These are phyloP conservation scores for Ptyas mucosa DNA, from an alignment of 2,113 vertebrate species.

Conservation along the genomic window DNA sequence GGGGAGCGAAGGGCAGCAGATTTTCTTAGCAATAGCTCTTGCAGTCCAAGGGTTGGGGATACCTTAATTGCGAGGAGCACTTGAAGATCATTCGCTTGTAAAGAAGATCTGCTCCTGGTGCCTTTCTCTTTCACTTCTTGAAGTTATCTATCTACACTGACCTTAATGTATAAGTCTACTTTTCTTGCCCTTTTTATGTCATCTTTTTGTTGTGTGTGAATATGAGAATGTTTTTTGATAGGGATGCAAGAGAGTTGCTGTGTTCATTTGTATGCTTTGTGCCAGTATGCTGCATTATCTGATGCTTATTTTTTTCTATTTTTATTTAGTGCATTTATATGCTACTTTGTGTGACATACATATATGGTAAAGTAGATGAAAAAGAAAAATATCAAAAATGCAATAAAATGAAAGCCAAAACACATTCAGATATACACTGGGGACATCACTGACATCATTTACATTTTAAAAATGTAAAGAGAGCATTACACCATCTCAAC, in stretches of 20 bases:
- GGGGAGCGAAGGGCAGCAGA: background rate
- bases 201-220: background rate
- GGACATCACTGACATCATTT: background rate
- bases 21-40: background rate
- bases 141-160: background rate
- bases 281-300: background rate
- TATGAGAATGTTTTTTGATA: background rate
- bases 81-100: background rate
- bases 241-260: background rate
- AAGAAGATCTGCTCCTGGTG: background rate
- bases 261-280: background rate
- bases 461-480: background rate
- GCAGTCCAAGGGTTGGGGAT: background rate
- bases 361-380: background rate
- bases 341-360: background rate
- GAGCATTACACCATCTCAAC: background rate
- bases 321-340: background rate
- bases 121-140: background rate
- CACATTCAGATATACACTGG: background rate
- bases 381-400: background rate
- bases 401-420: background rate
- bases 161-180: background rate
- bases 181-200: background rate
- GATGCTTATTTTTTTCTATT: background rate
- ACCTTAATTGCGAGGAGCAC: background rate